Evolutionary conservation across 2,888 invertebrate genomes (phyloP).

Genomic region (Endotricha flammealis): DNA sequence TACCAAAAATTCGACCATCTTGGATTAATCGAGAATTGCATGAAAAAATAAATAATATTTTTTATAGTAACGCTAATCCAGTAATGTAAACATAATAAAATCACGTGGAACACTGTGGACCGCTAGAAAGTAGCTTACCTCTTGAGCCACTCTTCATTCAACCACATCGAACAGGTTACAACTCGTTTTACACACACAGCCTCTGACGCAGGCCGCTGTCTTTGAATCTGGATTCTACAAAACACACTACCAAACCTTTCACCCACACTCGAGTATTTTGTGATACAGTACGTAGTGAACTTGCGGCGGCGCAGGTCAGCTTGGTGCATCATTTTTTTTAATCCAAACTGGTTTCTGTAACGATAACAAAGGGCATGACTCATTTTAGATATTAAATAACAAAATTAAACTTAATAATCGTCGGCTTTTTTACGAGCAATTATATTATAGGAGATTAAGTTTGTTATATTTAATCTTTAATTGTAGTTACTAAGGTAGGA

Average conservation of each 20-base stretch:
- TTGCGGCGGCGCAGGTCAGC: constrained; percentile 63
- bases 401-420: constrained; percentile 22
- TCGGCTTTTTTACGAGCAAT: too few species aligned
- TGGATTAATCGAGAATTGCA: too few species aligned
- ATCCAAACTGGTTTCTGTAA: constrained; percentile 60
- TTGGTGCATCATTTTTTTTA: constrained; percentile 54
- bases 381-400: constrained; percentile 35
- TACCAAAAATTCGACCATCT: too few species aligned
- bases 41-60: too few species aligned
- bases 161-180: constrained; percentile 66
- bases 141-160: constrained; percentile 73
- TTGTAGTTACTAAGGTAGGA: too few species aligned
- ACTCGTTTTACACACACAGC: constrained; percentile 55
- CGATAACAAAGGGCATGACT: constrained; percentile 63
- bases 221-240: constrained; percentile 22
- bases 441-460: too few species aligned
- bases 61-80: too few species aligned
- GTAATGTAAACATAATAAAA: constrained; percentile 42
- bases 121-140: constrained; percentile 75
- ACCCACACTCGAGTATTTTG: constrained; percentile 33
- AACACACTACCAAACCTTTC: constrained; percentile 24
- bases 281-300: constrained; percentile 24
- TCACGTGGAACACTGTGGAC: constrained; percentile 46
- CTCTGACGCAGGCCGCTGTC: constrained; percentile 24
- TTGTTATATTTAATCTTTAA: too few species aligned